Conservation (phyloP, 2,113 vertebrate genomes). For the Pygoscelis adeliae region DNA sequence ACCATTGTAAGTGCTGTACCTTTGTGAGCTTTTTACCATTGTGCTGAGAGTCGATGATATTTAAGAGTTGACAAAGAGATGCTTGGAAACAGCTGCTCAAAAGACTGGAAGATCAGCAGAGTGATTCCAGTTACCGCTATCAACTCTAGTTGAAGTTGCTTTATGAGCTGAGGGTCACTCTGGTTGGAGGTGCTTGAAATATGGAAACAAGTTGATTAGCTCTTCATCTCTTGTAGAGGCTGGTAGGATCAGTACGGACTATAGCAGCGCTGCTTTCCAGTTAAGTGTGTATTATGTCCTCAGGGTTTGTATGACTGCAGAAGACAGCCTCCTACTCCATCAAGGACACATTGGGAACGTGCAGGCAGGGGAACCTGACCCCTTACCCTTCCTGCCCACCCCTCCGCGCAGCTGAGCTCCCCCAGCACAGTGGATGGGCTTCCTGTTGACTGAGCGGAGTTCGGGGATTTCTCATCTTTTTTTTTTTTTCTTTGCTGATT, state of each 20-base stretch:
- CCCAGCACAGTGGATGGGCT: not conserved
- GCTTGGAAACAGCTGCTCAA: not conserved
- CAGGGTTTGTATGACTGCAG: not conserved
- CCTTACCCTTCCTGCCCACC: constrained; percentile 36
- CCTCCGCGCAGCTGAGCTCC: not conserved
- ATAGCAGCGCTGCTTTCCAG: not conserved
- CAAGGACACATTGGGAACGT: not conserved
- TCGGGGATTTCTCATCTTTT: not conserved
- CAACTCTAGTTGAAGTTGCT: not conserved
- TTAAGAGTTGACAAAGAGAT: not conserved
- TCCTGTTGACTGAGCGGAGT: not conserved
- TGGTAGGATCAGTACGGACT: not conserved
- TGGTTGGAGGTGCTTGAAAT: not conserved
- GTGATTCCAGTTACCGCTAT: not conserved
- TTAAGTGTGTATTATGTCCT: not conserved
- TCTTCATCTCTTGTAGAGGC: not conserved
- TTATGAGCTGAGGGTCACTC: not conserved
- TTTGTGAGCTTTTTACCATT: not conserved
- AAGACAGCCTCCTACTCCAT: fast-evolving
- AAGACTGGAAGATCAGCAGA: not conserved
- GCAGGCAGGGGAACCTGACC: constrained; percentile 7
- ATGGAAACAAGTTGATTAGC: not conserved
- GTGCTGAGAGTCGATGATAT: not conserved
- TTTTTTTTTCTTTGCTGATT: not conserved
- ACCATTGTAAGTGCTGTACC: not conserved